These are phyloP conservation scores for Diabrotica undecimpunctata DNA, from an alignment of 1,140 invertebrate genomes.

Conservation along the genomic window DNA sequence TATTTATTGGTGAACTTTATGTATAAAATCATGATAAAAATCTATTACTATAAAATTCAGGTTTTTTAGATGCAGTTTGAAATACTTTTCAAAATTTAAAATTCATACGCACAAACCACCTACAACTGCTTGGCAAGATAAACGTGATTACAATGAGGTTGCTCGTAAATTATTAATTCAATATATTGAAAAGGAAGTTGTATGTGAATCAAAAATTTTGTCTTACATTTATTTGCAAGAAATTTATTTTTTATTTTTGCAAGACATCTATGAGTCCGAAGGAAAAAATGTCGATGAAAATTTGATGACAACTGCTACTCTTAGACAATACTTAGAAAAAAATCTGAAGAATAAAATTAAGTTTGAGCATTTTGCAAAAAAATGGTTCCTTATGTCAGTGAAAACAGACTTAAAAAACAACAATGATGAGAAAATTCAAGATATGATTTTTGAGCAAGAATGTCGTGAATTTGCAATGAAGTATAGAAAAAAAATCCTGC, in stretches of 20 bases:
- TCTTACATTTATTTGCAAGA: constrained; percentile 9
- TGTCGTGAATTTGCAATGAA: constrained; percentile 1
- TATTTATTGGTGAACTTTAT: too few relatives aligned
- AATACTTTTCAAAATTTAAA: too few relatives aligned
- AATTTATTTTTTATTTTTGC: constrained; percentile 12
- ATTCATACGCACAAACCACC: too few relatives aligned
- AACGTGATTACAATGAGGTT: constrained; percentile 11
- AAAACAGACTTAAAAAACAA: constrained; percentile 28
- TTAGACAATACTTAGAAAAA: constrained; percentile 21
- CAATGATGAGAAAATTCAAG: constrained; percentile 27
- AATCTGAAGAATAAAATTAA: constrained; percentile 24
- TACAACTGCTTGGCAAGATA: constrained; percentile 1
- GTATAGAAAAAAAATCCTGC: constrained; percentile 10
- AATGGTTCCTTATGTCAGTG: constrained; percentile 23
- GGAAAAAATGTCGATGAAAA: constrained; percentile 21
- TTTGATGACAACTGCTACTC: constrained; percentile 18
- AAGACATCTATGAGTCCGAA: constrained; percentile 25
- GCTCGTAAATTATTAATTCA: constrained; percentile 11
- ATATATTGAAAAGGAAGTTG: constrained; percentile 16
- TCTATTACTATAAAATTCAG: too few relatives aligned
- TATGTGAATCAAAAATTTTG: constrained; percentile 8
- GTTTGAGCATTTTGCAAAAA: constrained; percentile 22
- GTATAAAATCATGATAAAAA: too few relatives aligned
- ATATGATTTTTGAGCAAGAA: constrained; percentile 28
- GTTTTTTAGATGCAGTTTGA: too few relatives aligned